A percentile compares a stretch with the other conserved stretches of the same genome.
Conservation (phyloP, 64 coral and sea anemone species). For the Anthopleura sola region DNA sequence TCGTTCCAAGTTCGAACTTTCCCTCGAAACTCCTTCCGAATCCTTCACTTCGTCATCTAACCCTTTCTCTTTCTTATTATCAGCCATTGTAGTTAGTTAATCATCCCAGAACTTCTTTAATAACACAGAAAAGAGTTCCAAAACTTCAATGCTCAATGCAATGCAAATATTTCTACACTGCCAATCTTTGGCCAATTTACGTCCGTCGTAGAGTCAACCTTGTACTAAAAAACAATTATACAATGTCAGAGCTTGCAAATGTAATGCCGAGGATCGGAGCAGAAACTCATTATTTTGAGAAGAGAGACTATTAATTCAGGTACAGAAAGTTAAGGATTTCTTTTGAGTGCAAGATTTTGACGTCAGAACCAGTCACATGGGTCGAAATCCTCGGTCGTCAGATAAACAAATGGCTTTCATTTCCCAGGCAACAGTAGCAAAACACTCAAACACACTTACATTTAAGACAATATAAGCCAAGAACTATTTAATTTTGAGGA, state of each 20-base stretch:
- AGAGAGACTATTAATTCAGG: background rate
- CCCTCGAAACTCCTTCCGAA: background rate
- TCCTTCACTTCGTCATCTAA: background rate
- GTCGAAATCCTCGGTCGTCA: constrained; percentile 1
- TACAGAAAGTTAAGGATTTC: background rate
- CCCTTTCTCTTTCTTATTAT: background rate
- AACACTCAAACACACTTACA: background rate
- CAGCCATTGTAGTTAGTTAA: background rate
- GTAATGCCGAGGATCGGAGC: background rate
- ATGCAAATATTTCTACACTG: constrained; percentile 19
- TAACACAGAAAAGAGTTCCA: background rate
- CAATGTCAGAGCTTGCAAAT: background rate
- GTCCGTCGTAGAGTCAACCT: background rate
- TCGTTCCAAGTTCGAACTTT: background rate
- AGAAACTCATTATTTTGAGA: constrained; percentile 3
- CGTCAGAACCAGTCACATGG: constrained; percentile 14
- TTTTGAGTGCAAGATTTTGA: background rate
- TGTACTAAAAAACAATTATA: background rate
- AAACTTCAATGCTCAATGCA: background rate
- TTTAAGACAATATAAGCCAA: background rate
- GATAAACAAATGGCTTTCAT: background rate
- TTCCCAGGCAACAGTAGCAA: background rate
- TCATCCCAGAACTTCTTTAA: background rate
- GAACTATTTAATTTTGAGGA: background rate
- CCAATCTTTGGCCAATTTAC: background rate